phyloP scores from a whole-genome alignment of 2,113 vertebrate species.

The Aptenodytes forsteri region DNA sequence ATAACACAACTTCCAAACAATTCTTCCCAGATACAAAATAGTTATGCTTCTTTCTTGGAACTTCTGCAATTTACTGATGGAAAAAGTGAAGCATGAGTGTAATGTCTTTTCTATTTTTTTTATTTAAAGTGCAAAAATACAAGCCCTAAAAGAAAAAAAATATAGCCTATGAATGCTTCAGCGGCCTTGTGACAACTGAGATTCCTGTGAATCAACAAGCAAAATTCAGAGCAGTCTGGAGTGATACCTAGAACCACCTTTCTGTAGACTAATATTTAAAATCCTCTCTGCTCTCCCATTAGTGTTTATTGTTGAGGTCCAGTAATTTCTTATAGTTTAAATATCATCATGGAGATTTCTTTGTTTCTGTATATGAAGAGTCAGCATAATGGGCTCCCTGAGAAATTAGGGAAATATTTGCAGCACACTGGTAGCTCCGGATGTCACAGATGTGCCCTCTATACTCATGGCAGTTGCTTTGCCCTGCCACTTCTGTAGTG shows the following conservation, averaged over 20 bases:
- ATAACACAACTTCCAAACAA: background rate
- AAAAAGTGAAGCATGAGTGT: background rate
- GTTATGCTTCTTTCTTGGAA: background rate
- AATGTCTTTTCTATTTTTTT: background rate
- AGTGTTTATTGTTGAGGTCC: background rate
- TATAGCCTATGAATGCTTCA: background rate
- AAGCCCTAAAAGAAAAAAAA: background rate
- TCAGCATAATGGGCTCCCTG: background rate
- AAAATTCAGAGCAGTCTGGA: background rate
- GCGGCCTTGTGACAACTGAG: background rate
- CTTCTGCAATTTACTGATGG: background rate
- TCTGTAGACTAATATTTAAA: background rate
- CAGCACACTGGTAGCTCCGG: background rate
- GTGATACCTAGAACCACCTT: background rate
- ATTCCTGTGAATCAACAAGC: background rate
- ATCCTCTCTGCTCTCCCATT: background rate
- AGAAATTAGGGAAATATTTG: background rate
- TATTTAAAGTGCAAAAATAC: background rate
- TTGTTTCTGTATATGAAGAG: background rate
- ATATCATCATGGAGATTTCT: background rate
- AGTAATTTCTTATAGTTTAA: background rate
- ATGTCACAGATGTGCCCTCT: background rate
- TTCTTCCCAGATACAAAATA: background rate
- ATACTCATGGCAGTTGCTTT: background rate
- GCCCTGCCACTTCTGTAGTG: background rate